phyloP scores from a whole-genome alignment of 2,113 vertebrate species.

The Hippocampus guttulatus region DNA sequence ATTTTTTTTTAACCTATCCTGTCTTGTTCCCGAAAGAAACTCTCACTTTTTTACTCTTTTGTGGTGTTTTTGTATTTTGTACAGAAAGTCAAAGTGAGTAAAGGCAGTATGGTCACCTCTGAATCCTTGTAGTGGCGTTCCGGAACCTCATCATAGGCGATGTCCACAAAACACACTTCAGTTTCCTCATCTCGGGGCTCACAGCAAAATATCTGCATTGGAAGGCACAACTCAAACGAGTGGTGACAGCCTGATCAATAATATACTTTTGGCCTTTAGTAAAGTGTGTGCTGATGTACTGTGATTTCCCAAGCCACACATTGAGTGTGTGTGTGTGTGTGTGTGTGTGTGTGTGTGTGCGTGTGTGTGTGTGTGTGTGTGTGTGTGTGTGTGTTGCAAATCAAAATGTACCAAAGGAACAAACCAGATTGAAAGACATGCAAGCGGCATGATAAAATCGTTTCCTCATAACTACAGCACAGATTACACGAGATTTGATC shows the following conservation, averaged over 20 bases:
- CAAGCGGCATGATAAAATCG: not conserved
- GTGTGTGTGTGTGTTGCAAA: not conserved
- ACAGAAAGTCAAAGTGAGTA: not conserved
- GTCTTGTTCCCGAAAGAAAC: not conserved
- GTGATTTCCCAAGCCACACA: not conserved
- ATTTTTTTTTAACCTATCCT: not conserved
- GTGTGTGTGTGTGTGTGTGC: not conserved
- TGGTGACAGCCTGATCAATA: slow-evolving; percentile 27
- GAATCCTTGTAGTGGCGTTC: slow-evolving; percentile 97
- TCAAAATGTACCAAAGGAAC: not conserved
- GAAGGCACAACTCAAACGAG: not conserved
- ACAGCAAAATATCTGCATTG: slow-evolving; percentile 84
- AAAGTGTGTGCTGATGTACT: slow-evolving; percentile 6
- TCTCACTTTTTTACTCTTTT: not conserved
- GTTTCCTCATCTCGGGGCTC: slow-evolving; percentile 87
- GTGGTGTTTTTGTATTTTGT: not conserved
- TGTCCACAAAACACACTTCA: slow-evolving; percentile 92
- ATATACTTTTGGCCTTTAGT: slow-evolving; percentile 2
- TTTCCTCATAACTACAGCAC: not conserved
- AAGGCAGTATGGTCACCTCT: slow-evolving; percentile 73
- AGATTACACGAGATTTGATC: too few species aligned
- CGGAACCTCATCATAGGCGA: slow-evolving; percentile 92
- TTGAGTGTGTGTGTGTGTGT: not conserved
- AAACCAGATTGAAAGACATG: not conserved
- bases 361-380: not conserved